Evolutionary conservation across 2,113 vertebrate genomes (phyloP), one percentile per base, ranked within the genome.

Genomic region (Carassius gibelio): DNA sequence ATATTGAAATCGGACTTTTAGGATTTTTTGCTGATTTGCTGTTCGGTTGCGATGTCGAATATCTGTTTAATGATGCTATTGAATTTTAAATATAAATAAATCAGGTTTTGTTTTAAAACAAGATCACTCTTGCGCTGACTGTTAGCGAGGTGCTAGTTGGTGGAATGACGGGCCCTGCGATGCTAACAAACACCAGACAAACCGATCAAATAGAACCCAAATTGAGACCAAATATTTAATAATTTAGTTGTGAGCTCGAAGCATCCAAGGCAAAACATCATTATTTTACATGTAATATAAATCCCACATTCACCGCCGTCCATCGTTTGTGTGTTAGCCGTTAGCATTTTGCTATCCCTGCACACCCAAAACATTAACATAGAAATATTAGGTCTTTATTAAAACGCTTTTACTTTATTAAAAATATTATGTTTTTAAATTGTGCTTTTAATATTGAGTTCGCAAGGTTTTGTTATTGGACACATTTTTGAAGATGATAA

Each of bases 141-240:
- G 59, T 45, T 80, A 52, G 45, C 62, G 42, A 81, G 23, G 42
- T 30, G 79, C 79, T 81, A 81, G n/a, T 42, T 81, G 79, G 61
- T 62, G 23, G 17, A 81, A 42, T 81, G 6, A 69, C 4, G 79
- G 77, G 79, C 62, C 79, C 62, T 30, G 61, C 19, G 23, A 21
- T 69, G 45, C 79, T 81, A 52, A 68, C 61, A 81, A 66, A 50
- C 59, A 64, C 68, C 42, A 52, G 62, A 52, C 26, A n/a, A 15
- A 5, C 8, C 36, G 42, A 81, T 68, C 14, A 52, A 69, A 50
- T 14, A 19, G n/a, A 11, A 81, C 87, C 86, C 85, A 55, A 88
- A 75, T 83, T 36, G 23, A 19, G 62, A 5, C 8, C 17, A 81
- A 72, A 69, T 9, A 59, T 21, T 59, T 59, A 59, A 59, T 7